Evolutionary conservation across 2,888 invertebrate genomes (phyloP), one percentile per base, ranked within the genome.

Genomic region (Drosophila barbarae): DNA sequence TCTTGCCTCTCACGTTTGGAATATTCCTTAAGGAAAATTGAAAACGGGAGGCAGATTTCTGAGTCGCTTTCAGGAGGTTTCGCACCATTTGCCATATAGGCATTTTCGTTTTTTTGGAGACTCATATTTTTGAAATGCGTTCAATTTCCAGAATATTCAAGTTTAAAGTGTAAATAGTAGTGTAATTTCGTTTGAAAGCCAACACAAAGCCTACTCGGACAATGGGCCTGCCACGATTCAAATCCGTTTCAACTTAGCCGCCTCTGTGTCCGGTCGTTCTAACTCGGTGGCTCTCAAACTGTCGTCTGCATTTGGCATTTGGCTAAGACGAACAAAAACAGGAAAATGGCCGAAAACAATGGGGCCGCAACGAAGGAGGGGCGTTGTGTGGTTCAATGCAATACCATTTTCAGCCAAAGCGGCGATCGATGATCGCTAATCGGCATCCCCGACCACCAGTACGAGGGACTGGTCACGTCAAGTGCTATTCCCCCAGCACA

Each of bases 271-370:
- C 30, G 28, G 30, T 53, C 36, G 54, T 67, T 63, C 63, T 63
- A 63, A 67, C 57, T 30, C 13, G 30, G 80, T 85, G 74, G 47
- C 74, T 73, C 71, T 63, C 83, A 68, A 79, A 76, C 85, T 84
- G 78, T 72, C 51, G 32, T 56, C 61, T 69, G 49, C 72, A 59
- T 80, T 84, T 84, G 77, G 80, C 83, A 77, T 77, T 77, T 77
- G 77, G 68, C 74, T 46, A 46, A 64, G 71, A 71, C 65, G 57
- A 30, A 54, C 41, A 34, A 36, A 36, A 38, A 21, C 18, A 21
- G 56, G 36, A 28, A 68, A 68, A 68, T 46, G 60, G 28, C 38
- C 54, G 30, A 67, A 57, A 47, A 67, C 64, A 54, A 54, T 65
- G 67, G 64, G 23, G 60, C 44, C 28, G 64, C 39, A n/a, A 39